Conservation (phyloP, 2,888 invertebrate species). For the Gymnoscelis rufifasciata region DNA sequence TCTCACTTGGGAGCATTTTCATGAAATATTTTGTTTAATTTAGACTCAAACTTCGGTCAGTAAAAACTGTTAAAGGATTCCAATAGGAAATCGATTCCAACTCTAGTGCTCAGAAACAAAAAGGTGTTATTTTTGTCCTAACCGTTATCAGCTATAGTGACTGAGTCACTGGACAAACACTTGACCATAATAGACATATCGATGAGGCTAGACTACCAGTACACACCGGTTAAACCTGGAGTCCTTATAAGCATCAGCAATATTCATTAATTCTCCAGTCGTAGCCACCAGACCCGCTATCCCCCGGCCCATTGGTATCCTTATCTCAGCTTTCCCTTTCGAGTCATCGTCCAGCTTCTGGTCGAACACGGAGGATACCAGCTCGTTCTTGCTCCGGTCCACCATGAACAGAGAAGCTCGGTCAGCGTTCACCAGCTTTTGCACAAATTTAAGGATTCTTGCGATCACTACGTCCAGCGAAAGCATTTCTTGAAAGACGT, state of each 20-base stretch:
- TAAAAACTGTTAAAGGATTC: too few relatives aligned
- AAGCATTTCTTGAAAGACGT: conserved; percentile 93
- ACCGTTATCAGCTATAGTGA: too few relatives aligned
- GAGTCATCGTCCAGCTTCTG: conserved; percentile 56
- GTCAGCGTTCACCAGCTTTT: conserved; percentile 89
- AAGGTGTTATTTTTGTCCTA: too few relatives aligned
- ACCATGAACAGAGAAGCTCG: conserved; percentile 90
- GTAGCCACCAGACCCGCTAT: conserved; percentile 90
- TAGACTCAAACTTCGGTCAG: too few relatives aligned
- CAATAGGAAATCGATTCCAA: too few relatives aligned
- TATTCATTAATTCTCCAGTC: conserved; percentile 89
- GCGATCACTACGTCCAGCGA: conserved; percentile 89
- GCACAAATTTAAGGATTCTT: conserved; percentile 91
- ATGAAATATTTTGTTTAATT: too few relatives aligned
- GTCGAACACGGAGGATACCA: conserved; percentile 91
- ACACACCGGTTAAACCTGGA: conserved; percentile 82
- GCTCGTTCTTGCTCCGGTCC: conserved; percentile 84
- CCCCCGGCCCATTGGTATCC: conserved; percentile 87
- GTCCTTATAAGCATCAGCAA: conserved; percentile 89
- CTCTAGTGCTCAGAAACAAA: too few relatives aligned
- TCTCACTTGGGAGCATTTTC: too few relatives aligned
- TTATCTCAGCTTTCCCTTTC: conserved; percentile 73
- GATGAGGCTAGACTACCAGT: neutral
- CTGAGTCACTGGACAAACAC: too few relatives aligned
- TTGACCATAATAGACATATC: too few relatives aligned